A percentile compares a stretch with the other conserved stretches of the same genome.
phyloP scores from a whole-genome alignment of 2,888 invertebrate genomes.

The Ethmia dodecea region DNA sequence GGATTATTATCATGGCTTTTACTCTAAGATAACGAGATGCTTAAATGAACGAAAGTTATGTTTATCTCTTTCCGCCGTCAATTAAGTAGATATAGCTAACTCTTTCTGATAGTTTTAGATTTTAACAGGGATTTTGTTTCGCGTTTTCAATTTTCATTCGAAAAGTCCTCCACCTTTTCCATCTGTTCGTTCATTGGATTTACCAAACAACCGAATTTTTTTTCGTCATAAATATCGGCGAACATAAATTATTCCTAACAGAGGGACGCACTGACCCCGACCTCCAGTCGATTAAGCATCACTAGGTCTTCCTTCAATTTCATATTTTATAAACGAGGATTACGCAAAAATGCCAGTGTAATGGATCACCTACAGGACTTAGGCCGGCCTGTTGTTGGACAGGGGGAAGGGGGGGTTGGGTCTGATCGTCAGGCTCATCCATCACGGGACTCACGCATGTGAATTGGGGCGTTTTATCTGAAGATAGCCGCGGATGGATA shows the following conservation, averaged over 20 bases:
- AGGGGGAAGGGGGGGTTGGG: constrained; percentile 54
- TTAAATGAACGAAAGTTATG: too few relatives aligned
- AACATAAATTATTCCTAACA: constrained; percentile 60
- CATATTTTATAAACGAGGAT: constrained; percentile 78
- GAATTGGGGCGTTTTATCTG: constrained; percentile 76
- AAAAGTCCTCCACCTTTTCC: too few relatives aligned
- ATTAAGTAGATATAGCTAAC: too few relatives aligned
- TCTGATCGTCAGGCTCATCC: constrained; percentile 75
- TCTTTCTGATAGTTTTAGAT: too few relatives aligned
- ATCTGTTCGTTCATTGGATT: too few relatives aligned
- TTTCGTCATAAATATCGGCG: constrained; percentile 37
- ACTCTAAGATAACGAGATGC: too few relatives aligned
- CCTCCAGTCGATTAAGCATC: constrained; percentile 76
- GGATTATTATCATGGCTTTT: too few relatives aligned
- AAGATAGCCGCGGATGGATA: constrained; percentile 68
- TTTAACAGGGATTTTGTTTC: too few relatives aligned
- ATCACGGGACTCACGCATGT: constrained; percentile 75
- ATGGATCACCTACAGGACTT: constrained; percentile 76
- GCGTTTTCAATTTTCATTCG: constrained; percentile 8
- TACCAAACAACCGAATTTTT: too few relatives aligned
- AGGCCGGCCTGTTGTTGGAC: constrained; percentile 46
- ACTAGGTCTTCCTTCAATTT: constrained; percentile 75
- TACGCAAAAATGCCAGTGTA: constrained; percentile 76
- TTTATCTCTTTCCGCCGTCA: too few relatives aligned
- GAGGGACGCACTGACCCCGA: constrained; percentile 60